Conservation (phyloP, 2,113 vertebrate genomes). For the Pan troglodytes region NHGRI_mPanTro3-v2.1_pri NC_086015.1:64460001-64460500, state of each 20-base stretch:
- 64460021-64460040: conserved; percentile 40
- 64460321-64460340: conserved; percentile 57
- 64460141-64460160: conserved; percentile 74
- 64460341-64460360: conserved; percentile 60
- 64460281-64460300: conserved; percentile 66
- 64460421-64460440: conserved; percentile 48
- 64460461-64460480: not conserved
- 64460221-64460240: conserved; percentile 55
- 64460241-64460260: conserved; percentile 62
- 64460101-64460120: conserved; percentile 54
- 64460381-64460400: conserved; percentile 50
- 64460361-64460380: conserved; percentile 63
- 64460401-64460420: conserved; percentile 60
- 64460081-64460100: conserved; percentile 49
- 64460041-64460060: conserved; percentile 60
- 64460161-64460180: conserved; percentile 69
- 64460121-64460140: conserved; percentile 66
- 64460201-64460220: conserved; percentile 65
- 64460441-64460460: not conserved
- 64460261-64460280: conserved; percentile 77
- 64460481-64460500: conserved; percentile 38
- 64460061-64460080: conserved; percentile 57
- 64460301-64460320: conserved; percentile 66
- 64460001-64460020: conserved; percentile 25
- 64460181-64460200: conserved; percentile 52